Evolutionary conservation across 2,888 invertebrate genomes (phyloP), one percentile per base, ranked within the genome.

Genomic region (Callinectes sapidus): DNA sequence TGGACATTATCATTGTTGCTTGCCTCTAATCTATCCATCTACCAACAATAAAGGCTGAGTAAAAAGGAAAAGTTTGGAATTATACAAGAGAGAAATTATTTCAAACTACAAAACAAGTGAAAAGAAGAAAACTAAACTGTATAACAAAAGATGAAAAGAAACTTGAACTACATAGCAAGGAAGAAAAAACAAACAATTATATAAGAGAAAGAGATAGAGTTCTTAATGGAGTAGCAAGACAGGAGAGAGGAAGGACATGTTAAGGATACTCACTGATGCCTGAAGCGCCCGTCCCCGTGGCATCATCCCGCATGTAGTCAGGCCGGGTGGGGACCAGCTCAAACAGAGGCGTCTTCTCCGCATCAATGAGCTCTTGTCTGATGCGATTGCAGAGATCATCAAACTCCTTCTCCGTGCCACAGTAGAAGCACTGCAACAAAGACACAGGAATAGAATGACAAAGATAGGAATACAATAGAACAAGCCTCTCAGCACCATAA

Each of bases 391-490:
- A 98, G 95, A 98, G 96, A 92, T 97, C 97, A 95, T 97, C 97
- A 95, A 98, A 98, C 95, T 98, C 98, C 77, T 96, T 96, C 96
- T 98, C 97, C 1, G 97, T 98, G 95, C 97, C 97, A 96, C 99
- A 99, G 95, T 98, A 97, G 95, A 99, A 99, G 95, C 94, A 94
- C 48, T 61, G 61, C 23, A 61, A 61, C 61, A 61, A 23, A 61
- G 61, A 18, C 18, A 61, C 3, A 2, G 23, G 6, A 61, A 23
- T 23, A 61, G 61, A 61, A 23, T 39, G 23, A 61, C 16, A 61
- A 1, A 3, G 16, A 61, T 2, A 61, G 61, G 16, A 3, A 61
- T 61, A 61, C 23, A 61, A 18, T 0, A 23, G 23, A 61, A 2
- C 16, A 61, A 18, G 5, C 39, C 5, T 39, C 61, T n/a, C 23